Evolutionary conservation across 1,140 invertebrate genomes (phyloP), one percentile per base, ranked within the genome.

Genomic region (Babylonia areolata): DNA sequence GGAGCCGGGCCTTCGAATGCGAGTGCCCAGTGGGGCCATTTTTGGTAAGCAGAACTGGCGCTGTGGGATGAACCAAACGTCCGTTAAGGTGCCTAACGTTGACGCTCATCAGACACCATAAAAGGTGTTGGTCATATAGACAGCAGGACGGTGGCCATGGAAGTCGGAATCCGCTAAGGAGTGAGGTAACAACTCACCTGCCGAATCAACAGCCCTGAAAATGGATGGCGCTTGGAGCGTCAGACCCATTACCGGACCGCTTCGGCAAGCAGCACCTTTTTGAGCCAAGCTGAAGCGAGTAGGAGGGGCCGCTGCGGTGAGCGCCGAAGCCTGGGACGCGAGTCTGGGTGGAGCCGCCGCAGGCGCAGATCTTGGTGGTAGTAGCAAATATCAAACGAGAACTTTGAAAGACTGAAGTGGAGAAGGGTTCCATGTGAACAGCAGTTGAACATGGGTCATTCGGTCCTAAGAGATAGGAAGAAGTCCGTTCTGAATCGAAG

Each of bases 11-110:
- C n/a, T 95, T 96, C 96, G 95, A 97, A 96, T 97, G 95, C 95
- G 96, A 96, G 96, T 96, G 95, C 96, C 96, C 95, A 97, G 96
- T 97, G 96, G 96, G 96, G 96, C 96, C 97, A 97, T 95, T 97
- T 97, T 97, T 97, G 96, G 97, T 97, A 97, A 97, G 96, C 96
- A 97, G 97, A 97, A 97, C 97, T 97, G 96, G 96, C 96, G 97
- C 95, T 97, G 97, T 95, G 96, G 96, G 96, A 97, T 97, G 96
- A 97, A 97, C 96, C 96, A 95, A 96, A 96, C 95, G 96, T 95
- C 93, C 95, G 94, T 94, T 95, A 94, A 91, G 91, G 93, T 91
- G 94, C 92, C 94, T 85, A 92, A 95, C 87, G 96, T 95, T 93
- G 94, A 95, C 95, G 96, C 96, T 96, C 95, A 96, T 96, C 92